Base-by-base conservation (phyloP, 2,797 vertebrate species). In the Sebastes steindachneri region DNA sequence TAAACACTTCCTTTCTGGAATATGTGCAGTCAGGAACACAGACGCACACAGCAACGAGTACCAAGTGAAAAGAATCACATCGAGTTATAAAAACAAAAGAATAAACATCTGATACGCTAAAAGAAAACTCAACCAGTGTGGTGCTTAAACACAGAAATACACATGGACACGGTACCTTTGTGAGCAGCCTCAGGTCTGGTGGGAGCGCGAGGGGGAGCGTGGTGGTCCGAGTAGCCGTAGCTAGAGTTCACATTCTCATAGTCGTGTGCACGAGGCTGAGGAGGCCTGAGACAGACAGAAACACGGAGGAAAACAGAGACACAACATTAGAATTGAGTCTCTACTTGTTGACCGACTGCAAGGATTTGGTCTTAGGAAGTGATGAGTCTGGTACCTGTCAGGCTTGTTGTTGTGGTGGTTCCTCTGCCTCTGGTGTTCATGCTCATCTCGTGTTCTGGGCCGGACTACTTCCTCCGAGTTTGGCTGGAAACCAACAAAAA, bases 381-480 rank as follows among this genome's bases (percentile, higher is more conserved):
- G 5, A 4, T 7, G 33, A 9, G 23, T 51, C 25, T 58, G 79
- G 91, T 95, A 98, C 98, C 97, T 96, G 73, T 93, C 82, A 66
- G 97, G 93, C 84, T 97, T 97, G 84, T 96, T 96, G 78, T 51
- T 51, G 45, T 51, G 45, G 45, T 97, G 95, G 55, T 95, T 95
- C 92, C 88, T 97, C 73, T 96, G 95, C 73, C 94, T 96, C 75
- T 97, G 96, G 80, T 95, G 63, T 73, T 99, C 97, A 0, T 94
- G 76, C 26, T 95, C 96, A 4, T 99, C 98, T 89, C 94, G 96
- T 48, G 96, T 95, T 84, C 97, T 95, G 48, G 96, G 95, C n/a
- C 95, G 95, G 0, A 92, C 86, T 2, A 95, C 94, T 26, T 98
- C 97, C 0, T 96, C 93, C 0, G 95, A 67, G 69, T 93, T 95